Evolutionary conservation across 2,113 vertebrate species (phyloP), one percentile per base, ranked within the genome.

Genomic region (Psittacus erithacus): DNA sequence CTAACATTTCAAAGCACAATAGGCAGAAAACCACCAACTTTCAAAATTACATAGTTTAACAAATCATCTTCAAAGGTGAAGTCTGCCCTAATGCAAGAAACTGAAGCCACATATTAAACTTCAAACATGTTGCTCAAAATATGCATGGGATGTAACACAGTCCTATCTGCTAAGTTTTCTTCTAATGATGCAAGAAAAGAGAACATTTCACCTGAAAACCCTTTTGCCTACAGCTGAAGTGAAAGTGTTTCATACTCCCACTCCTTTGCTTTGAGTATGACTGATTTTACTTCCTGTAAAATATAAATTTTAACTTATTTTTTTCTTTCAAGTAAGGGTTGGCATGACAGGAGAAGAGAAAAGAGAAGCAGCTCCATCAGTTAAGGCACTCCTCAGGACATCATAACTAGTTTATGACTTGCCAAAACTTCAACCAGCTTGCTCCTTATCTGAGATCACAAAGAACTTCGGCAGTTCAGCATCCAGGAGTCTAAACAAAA

Each of bases 1-100:
- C 57, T n/a, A 35, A 7, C 44, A 77, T 79, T 95, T 96, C 86
- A 87, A 95, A 96, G 81, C 90, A 69, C 88, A 95, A 96, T 79
- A 74, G 9, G 29, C 29, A 86, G 55, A 65, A 93, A 59, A 49
- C 43, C 43, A 64, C 28, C n/a, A 93, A 52, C 76, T 82, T 71
- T 35, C 38, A 49, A 33, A 88, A 77, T 73, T 13, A 46, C 2
- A 11, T 5, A 35, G 20, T 16, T 78, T 63, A 84, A 80, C 6
- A 75, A 89, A 62, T 76, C 16, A 79, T 29, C 79, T 93, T 49
- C 64, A 47, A 81, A 89, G 76, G 49, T 17, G 8, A 76, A 77
- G 18, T 50, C 38, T 84, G 57, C 24, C n/a, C 43, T 69, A 49
- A 47, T 19, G n/a, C 33, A 85, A 64, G n/a, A 57, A 80, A 62